Evolutionary conservation across 2,888 invertebrate genomes (phyloP).

Genomic region (Herminia tarsipennalis): DNA sequence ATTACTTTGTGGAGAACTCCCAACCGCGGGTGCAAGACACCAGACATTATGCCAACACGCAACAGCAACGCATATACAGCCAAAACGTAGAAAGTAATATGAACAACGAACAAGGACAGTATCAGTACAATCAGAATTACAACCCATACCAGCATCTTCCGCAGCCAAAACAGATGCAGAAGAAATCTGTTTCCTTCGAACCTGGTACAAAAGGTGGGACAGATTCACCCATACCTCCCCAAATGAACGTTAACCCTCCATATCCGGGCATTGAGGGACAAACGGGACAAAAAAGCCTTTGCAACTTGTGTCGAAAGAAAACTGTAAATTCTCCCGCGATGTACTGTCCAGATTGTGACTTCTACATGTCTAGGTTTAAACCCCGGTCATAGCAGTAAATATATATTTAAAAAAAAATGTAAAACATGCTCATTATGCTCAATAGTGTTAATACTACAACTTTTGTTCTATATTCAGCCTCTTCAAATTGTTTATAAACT

Average conservation of each 20-base stretch:
- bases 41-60: conserved; percentile 68
- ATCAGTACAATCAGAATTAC: conserved; percentile 71
- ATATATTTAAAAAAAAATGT: conserved; percentile 4
- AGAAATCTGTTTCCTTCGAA: conserved; percentile 90
- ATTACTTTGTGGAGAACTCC: conserved; percentile 66
- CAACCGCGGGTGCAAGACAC: conserved; percentile 60
- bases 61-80: conserved; percentile 72
- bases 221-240: conserved; percentile 78
- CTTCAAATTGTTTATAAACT: conserved; percentile 30
- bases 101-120: conserved; percentile 59
- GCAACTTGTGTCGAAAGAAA: conserved; percentile 95
- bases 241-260: conserved; percentile 62
- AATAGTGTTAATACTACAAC: conserved; percentile 30
- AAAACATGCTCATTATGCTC: conserved; percentile 26
- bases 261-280: conserved; percentile 56
- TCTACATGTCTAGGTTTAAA: conserved; percentile 95
- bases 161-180: conserved; percentile 86
- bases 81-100: conserved; percentile 63
- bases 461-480: conserved; percentile 24
- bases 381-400: conserved; percentile 82
- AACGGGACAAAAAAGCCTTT: conserved; percentile 87
- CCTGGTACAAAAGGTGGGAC: conserved; percentile 89
- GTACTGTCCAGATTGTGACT: conserved; percentile 96
- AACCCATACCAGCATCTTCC: conserved; percentile 88
- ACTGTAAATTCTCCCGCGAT: conserved; percentile 90